Conservation (phyloP, 2,113 vertebrate genomes). For the Prunella fulvescens region DNA sequence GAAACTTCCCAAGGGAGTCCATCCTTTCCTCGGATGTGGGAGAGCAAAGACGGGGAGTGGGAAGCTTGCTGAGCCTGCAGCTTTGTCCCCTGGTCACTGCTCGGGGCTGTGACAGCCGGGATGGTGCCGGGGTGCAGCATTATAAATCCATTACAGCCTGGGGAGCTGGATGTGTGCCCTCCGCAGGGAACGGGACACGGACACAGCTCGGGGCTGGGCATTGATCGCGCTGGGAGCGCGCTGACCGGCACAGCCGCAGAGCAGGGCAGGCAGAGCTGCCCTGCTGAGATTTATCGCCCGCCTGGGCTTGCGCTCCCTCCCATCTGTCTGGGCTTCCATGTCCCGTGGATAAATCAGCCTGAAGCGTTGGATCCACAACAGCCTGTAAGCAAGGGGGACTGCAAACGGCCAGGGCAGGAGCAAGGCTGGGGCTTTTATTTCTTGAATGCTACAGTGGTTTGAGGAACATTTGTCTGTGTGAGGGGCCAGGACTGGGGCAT, state of each 20-base stretch:
- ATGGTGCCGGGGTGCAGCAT: background rate
- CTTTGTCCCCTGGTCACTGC: background rate
- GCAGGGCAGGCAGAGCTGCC: background rate
- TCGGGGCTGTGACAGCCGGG: background rate
- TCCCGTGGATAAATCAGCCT: background rate
- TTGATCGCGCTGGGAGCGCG: background rate
- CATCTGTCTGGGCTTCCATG: background rate
- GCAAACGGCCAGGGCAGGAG: background rate
- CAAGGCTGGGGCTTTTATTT: background rate
- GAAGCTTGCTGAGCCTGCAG: background rate
- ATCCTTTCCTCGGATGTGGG: background rate
- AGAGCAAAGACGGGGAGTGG: rapidly evolving
- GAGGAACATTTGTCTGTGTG: background rate
- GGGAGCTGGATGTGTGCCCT: background rate
- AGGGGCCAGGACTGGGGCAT: background rate
- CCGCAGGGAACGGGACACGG: rapidly evolving
- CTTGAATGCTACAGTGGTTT: background rate
- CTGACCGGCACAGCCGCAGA: background rate
- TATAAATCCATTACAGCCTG: too few species aligned
- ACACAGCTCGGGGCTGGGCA: background rate
- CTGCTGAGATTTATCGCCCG: background rate
- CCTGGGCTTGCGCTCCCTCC: background rate
- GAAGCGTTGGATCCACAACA: background rate
- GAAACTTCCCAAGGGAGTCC: background rate
- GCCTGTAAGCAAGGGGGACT: background rate